Percentiles rank a stretch among this genome's conserved stretches.
Evolutionary conservation across 2,888 invertebrate species (phyloP).

Genomic region (Xanthia togata): DNA sequence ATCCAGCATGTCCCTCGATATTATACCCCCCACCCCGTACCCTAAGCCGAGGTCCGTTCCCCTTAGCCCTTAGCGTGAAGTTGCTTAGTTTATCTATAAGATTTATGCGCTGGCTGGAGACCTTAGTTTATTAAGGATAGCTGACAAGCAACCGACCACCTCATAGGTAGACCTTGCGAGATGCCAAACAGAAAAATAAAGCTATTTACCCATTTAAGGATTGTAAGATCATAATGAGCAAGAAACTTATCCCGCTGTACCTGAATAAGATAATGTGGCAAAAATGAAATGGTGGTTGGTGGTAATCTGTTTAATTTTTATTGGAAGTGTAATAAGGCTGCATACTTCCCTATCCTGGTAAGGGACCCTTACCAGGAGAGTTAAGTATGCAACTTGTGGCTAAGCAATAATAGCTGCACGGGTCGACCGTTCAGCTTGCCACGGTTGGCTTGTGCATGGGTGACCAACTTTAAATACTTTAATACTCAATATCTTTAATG

Average conservation of each 20-base stretch:
- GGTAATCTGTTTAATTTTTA: neutral
- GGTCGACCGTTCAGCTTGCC: too few relatives aligned
- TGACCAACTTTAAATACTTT: too few relatives aligned
- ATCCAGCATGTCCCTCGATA: too few relatives aligned
- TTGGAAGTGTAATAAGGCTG: neutral
- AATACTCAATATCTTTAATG: too few relatives aligned
- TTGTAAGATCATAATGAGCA: neutral
- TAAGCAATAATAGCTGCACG: too few relatives aligned
- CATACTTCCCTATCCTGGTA: neutral
- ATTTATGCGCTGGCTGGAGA: too few relatives aligned
- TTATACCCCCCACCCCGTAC: fast-evolving
- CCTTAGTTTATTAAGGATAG: neutral
- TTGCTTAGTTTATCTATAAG: too few relatives aligned
- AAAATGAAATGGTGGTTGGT: neutral
- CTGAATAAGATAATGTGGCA: neutral
- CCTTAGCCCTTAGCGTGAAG: neutral
- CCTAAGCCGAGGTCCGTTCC: too few relatives aligned
- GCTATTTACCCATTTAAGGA: neutral
- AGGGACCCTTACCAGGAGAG: too few relatives aligned
- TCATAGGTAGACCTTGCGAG: neutral
- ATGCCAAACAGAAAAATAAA: neutral
- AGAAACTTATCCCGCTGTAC: neutral
- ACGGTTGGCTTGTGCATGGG: too few relatives aligned
- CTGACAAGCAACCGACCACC: too few relatives aligned
- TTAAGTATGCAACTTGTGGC: too few relatives aligned